Percentiles rank a stretch among this genome's conserved stretches.
Conservation (phyloP, 2,113 vertebrate species). For the Silurus glanis region DNA sequence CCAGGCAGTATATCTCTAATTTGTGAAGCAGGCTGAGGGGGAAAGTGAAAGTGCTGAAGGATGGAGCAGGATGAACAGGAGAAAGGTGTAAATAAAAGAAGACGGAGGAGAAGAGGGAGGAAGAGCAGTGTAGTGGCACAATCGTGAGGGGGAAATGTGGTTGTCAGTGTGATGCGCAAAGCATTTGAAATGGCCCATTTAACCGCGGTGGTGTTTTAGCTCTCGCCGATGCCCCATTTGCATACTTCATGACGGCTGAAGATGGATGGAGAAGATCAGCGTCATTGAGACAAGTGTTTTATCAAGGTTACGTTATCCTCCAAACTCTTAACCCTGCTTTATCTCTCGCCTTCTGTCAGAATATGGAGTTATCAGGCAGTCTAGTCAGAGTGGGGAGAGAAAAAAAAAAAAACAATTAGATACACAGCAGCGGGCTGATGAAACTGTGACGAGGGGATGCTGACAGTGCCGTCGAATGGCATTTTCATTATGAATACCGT, state of each 20-base stretch:
- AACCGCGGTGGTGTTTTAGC: constrained; percentile 77
- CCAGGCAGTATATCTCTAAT: constrained; percentile 67
- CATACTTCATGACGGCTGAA: constrained; percentile 91
- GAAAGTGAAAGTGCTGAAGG: constrained; percentile 31
- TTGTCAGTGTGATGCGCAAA: constrained; percentile 77
- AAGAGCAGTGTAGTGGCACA: constrained; percentile 54
- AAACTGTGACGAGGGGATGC: constrained; percentile 48
- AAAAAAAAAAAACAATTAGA: constrained; percentile 31
- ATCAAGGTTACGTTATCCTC: constrained; percentile 90
- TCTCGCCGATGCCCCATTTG: constrained; percentile 79
- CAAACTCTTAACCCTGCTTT: constrained; percentile 79
- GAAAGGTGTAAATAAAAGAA: constrained; percentile 32
- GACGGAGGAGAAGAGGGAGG: constrained; percentile 38
- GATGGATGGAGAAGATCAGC: constrained; percentile 87
- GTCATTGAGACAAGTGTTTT: constrained; percentile 87
- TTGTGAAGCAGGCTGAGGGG: constrained; percentile 60
- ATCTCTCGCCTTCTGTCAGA: constrained; percentile 69
- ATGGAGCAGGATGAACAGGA: constrained; percentile 19
- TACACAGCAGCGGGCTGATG: constrained; percentile 44
- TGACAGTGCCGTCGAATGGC: constrained; percentile 50
- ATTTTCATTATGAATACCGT: constrained; percentile 55
- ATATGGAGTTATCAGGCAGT: constrained; percentile 72
- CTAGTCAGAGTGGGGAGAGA: constrained; percentile 49
- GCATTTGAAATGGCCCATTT: constrained; percentile 86
- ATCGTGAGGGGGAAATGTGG: constrained; percentile 68